A percentile compares a stretch with the other conserved stretches of the same genome.
These are phyloP conservation scores for Clarias pachynema DNA, from an alignment of 2,797 vertebrate species.

Conservation along the genomic window DNA sequence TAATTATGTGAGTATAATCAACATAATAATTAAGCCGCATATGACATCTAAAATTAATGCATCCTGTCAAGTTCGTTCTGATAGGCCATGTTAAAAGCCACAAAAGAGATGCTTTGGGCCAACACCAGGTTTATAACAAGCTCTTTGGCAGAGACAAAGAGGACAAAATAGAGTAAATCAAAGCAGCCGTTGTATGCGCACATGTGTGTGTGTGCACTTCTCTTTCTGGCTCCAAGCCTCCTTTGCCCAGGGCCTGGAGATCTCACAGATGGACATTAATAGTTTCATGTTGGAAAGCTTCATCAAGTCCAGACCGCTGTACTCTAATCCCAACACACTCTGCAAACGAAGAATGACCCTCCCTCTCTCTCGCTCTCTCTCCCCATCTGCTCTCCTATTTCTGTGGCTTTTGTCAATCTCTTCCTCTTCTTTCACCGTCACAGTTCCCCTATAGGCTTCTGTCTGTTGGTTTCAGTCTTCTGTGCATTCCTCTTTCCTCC, in stretches of 20 bases:
- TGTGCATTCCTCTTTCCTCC: not conserved
- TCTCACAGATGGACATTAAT: conserved; percentile 50
- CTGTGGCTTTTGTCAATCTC: conserved; percentile 32
- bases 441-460: conserved; percentile 2
- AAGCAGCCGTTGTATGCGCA: conserved; percentile 16
- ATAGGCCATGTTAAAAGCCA: conserved; percentile 5
- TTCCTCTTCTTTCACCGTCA: conserved; percentile 45
- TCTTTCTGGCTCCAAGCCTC: conserved; percentile 30
- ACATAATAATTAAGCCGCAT: conserved; percentile 3
- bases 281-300: conserved; percentile 44
- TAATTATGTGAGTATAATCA: conserved; percentile 25
- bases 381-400: conserved; percentile 38
- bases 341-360: conserved; percentile 7
- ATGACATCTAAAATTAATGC: conserved; percentile 7
- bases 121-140: conserved; percentile 19
- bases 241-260: conserved; percentile 25
- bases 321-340: conserved; percentile 19
- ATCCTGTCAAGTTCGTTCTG: conserved; percentile 7
- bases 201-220: not conserved
- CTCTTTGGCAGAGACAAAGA: conserved; percentile 4
- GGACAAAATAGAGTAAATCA: conserved; percentile 31
- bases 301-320: conserved; percentile 30
- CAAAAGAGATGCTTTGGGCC: conserved; percentile 21
- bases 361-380: not conserved
- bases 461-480: not conserved